Base-by-base conservation (phyloP, 2,888 invertebrate genomes). In the Dysmachus trigonus region DNA sequence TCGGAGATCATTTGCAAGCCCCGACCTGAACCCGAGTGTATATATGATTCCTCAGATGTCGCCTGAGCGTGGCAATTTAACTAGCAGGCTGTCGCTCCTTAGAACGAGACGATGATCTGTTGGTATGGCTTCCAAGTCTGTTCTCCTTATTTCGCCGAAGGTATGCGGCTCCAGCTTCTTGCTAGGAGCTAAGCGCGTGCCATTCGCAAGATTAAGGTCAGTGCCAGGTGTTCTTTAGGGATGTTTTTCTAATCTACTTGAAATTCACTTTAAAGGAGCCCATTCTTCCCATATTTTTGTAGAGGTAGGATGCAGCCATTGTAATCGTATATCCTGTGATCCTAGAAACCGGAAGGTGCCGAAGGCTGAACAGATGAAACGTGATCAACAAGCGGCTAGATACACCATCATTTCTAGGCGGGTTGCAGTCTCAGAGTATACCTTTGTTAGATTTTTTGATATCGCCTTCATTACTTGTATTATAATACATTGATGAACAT, bases 121-220 rank as follows among this genome's bases (percentile, higher is more conserved):
- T n/a, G 71, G 5, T 35, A 72, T 79, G 76, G 76, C 51, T 41
- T 81, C 81, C n/a, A 33, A 51, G 41, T 77, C 72, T 35, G 15
- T 71, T 53, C 62, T 83, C 13, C 74, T 74, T 30, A 33, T 51
- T 82, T 74, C 31, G 38, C 76, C 3, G 22, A 33, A 53, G 41
- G 82, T 81, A 87, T 87, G 82, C 77, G 77, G 33, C 77, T 62
- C 79, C 76, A 18, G 22, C 27, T 33, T 86, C 77, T 22, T 18
- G 15, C 76, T 38, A 79, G 30, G 86, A 86, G 86, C 86, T 84
- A 83, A 87, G 86, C 87, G 84, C 87, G 87, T 87, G 87, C 86
- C 86, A 87, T 87, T 87, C 86, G 87, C 74, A 79, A 87, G 87
- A 87, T 87, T 86, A 86, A 87, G 87, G 84, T 77, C 41, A 30